Base-by-base conservation (phyloP, 2,888 invertebrate species). In the Patella ulyssiponensis region DNA sequence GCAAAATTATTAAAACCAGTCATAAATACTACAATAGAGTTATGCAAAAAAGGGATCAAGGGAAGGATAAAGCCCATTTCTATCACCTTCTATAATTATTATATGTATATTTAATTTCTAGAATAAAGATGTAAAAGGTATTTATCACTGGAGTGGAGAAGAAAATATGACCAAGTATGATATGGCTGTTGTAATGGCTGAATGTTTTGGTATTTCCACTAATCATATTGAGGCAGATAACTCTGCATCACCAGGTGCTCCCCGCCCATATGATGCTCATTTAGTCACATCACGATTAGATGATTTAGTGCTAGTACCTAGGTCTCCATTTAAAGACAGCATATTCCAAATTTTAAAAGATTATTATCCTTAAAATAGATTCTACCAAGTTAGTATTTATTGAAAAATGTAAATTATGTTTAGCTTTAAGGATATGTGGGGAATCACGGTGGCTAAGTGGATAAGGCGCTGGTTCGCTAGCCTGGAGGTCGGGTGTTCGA, bases 151-250 rank as follows among this genome's bases (percentile, higher is more conserved):
- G 92, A 91, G 92, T 86, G 93, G 93, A 9, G 84, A 89, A 75
- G 93, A 93, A 86, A 86, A 88, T 52, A 89, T 93, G 86, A 93
- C 93, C 14, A 93, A 93, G 83, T 93, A 92, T 86, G 90, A 91
- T 75, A 93, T 93, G 93, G 89, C 91, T 1, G 72, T 90, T 70
- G 84, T 86, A 12, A 93, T 93, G 90, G 92, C 92, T n/a, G 85
- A 89, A 15, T 86, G 88, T 4, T 92, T 93, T 81, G 83, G 86
- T 17, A 82, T 93, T 23, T 84, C 91, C 7, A 86, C 86, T 56
- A 83, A 86, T 72, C 93, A 93, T 84, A 89, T 93, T 51, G 76
- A 83, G 53, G 83, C 86, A 20, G 90, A 90, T 80, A 86, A 86
- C 44, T 86, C 85, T 3, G 87, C 90, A n/a, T 86, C 90, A 15